Base-by-base conservation (phyloP, 2,797 vertebrate genomes). In the Lithobates sylvaticus region DNA sequence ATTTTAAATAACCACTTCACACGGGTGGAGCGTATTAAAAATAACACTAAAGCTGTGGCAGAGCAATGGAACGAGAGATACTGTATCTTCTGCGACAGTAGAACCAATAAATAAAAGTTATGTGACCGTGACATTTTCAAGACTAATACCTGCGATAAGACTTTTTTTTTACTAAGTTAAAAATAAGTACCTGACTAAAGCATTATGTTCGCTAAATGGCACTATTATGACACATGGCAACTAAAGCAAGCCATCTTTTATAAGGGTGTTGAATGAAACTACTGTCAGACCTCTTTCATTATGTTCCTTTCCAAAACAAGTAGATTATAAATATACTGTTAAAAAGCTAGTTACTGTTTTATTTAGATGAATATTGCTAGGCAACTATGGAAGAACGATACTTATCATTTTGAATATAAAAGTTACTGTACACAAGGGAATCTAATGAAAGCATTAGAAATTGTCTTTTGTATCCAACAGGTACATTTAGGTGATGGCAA, bases 101-200 rank as follows among this genome's bases (percentile, higher is more conserved):
- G 34, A 73, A 44, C 50, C 50, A 74, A 82, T n/a, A 39, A 82
- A 82, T 82, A 64, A 36, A 73, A 74, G 80, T 82, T 82, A 82
- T 27, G 70, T 64, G 36, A 65, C 80, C 16, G 18, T 74, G 70
- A 36, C 70, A 72, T 72, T 72, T 72, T 72, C 29, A 44, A 82
- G 16, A 42, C 80, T 65, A 73, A 71, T 71, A 39, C 15, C 32
- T 58, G 42, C 10, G 29, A 81, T 81, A 70, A 70, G 47, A 18
- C 16, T 32, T 70, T 69, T 80, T 67, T 67, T 67, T 67, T 4
- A 29, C 39, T 34, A 8, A n/a, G 68, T 65, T 54, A 70, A 80
- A 67, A 50, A 80, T 80, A 80, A 80, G 29, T 12, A n/a, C 36
- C 67, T 71, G 29, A 18, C 21, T n/a, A 44, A 27, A 13, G n/a